Conservation (phyloP, 2,797 vertebrate genomes). For the Mus minutoides region DNA sequence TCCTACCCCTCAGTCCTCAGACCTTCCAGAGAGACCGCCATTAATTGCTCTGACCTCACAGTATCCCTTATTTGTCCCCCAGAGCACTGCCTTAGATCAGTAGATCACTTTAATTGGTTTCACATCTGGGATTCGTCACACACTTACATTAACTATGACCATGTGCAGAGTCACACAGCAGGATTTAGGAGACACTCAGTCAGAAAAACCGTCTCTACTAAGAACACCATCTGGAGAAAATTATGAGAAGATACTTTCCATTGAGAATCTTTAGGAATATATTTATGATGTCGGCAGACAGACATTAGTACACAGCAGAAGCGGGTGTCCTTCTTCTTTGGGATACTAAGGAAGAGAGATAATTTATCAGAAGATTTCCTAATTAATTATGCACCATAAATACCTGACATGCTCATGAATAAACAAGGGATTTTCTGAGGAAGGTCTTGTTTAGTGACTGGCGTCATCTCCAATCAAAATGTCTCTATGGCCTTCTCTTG, state of each 20-base stretch:
- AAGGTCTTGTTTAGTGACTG: slow-evolving; percentile 61
- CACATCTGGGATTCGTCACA: slow-evolving; percentile 88
- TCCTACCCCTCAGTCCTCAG: neutral
- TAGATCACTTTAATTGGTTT: slow-evolving; percentile 84
- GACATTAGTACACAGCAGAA: slow-evolving; percentile 18
- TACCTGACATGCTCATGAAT: slow-evolving; percentile 57
- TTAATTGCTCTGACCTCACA: slow-evolving; percentile 80
- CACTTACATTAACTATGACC: slow-evolving; percentile 83
- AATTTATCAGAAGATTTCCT: slow-evolving; percentile 41
- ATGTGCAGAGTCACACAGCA: slow-evolving; percentile 86
- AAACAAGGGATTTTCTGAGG: slow-evolving; percentile 64
- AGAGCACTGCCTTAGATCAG: slow-evolving; percentile 84
- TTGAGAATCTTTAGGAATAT: slow-evolving; percentile 69
- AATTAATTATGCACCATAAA: slow-evolving; percentile 58
- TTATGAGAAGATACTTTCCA: slow-evolving; percentile 84
- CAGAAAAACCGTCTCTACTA: slow-evolving; percentile 85
- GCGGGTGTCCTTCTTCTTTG: slow-evolving; percentile 6
- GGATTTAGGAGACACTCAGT: slow-evolving; percentile 83
- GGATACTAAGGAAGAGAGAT: neutral
- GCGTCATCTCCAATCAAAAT: slow-evolving; percentile 47
- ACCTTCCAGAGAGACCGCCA: slow-evolving; percentile 69
- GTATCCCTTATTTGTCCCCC: slow-evolving; percentile 85
- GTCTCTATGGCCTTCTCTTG: slow-evolving; percentile 47
- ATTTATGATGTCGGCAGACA: slow-evolving; percentile 75
- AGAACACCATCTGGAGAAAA: slow-evolving; percentile 86